Evolutionary conservation across 1,140 invertebrate species (phyloP).

Genomic region (Vanessa tameamea): DNA sequence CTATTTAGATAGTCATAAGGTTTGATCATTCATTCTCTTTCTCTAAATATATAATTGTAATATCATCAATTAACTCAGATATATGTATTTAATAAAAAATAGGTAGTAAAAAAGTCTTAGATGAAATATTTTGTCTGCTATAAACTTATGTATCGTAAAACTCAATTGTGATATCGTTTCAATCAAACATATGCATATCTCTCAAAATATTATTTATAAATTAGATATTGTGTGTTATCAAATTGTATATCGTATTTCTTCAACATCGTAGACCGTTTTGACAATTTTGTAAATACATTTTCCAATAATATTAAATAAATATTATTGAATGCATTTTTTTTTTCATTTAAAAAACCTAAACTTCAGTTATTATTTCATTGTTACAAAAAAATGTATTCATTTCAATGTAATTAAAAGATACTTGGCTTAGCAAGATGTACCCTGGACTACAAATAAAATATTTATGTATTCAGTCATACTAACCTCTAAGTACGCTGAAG

Average conservation of each 20-base stretch:
- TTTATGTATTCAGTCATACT: too few relatives aligned
- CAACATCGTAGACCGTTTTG: conserved; percentile 28
- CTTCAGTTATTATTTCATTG: too few relatives aligned
- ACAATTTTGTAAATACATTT: conserved; percentile 39
- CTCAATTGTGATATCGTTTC: conserved; percentile 37
- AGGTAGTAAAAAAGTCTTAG: background rate
- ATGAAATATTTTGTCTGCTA: conserved; percentile 1
- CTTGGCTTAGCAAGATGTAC: too few relatives aligned
- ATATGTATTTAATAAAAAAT: background rate
- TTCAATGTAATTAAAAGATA: too few relatives aligned
- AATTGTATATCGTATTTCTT: conserved; percentile 15
- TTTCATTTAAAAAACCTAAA: background rate
- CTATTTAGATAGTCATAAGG: background rate
- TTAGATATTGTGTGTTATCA: background rate
- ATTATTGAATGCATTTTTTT: conserved; percentile 13
- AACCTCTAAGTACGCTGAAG: too few relatives aligned
- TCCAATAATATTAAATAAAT: conserved; percentile 22
- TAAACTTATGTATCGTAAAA: conserved; percentile 1
- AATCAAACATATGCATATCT: conserved; percentile 33
- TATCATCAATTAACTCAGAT: background rate
- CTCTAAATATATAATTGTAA: background rate
- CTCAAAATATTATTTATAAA: background rate
- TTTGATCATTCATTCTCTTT: background rate
- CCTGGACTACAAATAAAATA: too few relatives aligned
- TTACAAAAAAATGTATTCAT: too few relatives aligned